These are phyloP conservation scores for Dufourea novaeangliae DNA, from an alignment of 1,140 invertebrate species.

Conservation along the genomic window DNA sequence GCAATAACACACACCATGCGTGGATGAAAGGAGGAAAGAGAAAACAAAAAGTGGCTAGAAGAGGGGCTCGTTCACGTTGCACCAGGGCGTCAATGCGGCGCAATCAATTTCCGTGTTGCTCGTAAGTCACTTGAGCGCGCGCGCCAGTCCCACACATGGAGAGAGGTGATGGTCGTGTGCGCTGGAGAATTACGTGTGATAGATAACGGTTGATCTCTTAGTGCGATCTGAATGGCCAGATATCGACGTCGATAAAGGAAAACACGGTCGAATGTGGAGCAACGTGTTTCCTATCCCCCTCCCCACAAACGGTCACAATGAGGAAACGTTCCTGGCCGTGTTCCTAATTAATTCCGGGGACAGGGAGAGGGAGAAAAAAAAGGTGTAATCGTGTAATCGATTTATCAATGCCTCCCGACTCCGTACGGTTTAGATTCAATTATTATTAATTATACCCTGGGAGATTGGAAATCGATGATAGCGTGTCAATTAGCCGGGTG, in stretches of 20 bases:
- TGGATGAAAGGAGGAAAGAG: neutral
- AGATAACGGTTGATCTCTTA: constrained; percentile 50
- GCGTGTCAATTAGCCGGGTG: constrained; percentile 29
- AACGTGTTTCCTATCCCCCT: neutral
- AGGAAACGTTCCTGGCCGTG: neutral
- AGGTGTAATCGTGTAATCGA: neutral
- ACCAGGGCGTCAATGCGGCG: constrained; percentile 21
- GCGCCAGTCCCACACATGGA: neutral
- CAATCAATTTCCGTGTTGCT: constrained; percentile 46
- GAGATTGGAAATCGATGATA: constrained; percentile 19
- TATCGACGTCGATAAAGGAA: constrained; percentile 36
- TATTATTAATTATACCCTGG: constrained; percentile 18
- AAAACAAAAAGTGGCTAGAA: constrained; percentile 22
- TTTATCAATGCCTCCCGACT: constrained; percentile 8
- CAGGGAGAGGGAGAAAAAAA: neutral
- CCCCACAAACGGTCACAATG: constrained; percentile 2
- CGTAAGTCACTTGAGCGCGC: constrained; percentile 24
- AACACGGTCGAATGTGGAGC: constrained; percentile 8
- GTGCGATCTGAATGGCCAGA: constrained; percentile 23
- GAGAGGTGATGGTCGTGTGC: neutral
- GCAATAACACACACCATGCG: neutral
- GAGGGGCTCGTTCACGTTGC: constrained; percentile 26
- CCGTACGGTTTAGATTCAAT: neutral
- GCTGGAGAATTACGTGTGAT: constrained; percentile 34
- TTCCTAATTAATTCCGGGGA: constrained; percentile 28